Percentiles rank a stretch among this genome's conserved stretches.
Conservation (phyloP, 92 coral and sea anemone species). For the Isaurus tuberculatus region DNA sequence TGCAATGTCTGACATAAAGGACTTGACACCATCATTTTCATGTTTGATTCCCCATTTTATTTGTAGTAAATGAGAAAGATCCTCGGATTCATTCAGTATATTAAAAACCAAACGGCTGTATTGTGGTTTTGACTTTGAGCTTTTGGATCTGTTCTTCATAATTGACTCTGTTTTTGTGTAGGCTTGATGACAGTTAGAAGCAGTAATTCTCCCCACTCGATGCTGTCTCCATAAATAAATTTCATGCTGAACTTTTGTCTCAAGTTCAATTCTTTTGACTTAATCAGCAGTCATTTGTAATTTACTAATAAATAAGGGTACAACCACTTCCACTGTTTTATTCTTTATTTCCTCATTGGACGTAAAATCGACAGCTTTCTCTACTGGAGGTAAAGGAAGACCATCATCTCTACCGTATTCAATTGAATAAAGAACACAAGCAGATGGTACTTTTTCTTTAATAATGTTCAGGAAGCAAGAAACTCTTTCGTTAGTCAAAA, state of each 20-base stretch:
- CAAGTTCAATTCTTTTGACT: slow-evolving; percentile 8
- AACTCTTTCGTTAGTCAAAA: slow-evolving; percentile 47
- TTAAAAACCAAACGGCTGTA: not conserved
- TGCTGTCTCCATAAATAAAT: slow-evolving; percentile 16
- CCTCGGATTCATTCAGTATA: not conserved
- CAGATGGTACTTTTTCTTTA: slow-evolving; percentile 23
- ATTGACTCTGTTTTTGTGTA: slow-evolving; percentile 32
- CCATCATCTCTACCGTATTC: slow-evolving; percentile 58
- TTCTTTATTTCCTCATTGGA: slow-evolving; percentile 1
- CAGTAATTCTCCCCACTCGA: slow-evolving; percentile 42
- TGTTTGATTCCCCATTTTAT: not conserved
- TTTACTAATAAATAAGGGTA: slow-evolving; percentile 18
- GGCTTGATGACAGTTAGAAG: slow-evolving; percentile 35
- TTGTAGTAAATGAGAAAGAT: not conserved
- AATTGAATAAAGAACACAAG: slow-evolving; percentile 59
- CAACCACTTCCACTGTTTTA: slow-evolving; percentile 10
- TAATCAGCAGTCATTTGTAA: slow-evolving; percentile 19
- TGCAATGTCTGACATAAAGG: not conserved
- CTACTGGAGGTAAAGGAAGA: slow-evolving; percentile 43
- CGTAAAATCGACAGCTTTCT: slow-evolving; percentile 53
- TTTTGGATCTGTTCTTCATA: not conserved
- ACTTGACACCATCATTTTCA: not conserved
- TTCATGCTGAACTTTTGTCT: slow-evolving; percentile 8
- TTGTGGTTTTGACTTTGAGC: not conserved
- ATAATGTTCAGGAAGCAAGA: slow-evolving; percentile 42